Evolutionary conservation across 2,113 vertebrate species (phyloP).

Genomic region (Callospermophilus lateralis): DNA sequence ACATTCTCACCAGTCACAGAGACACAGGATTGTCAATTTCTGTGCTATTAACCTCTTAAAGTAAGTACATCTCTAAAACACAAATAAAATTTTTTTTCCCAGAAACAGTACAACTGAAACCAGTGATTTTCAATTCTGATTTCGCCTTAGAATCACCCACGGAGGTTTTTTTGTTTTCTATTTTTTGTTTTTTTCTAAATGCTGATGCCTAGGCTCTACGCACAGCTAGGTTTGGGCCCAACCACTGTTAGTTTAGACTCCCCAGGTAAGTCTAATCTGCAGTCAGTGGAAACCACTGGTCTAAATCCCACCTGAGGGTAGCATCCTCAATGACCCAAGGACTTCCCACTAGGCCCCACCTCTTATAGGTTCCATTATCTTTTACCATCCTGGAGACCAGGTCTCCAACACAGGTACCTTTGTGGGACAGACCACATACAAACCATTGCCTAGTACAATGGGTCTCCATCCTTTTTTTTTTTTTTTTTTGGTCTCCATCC

Average conservation of each 20-base stretch:
- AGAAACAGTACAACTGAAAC: neutral
- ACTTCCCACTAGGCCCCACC: neutral
- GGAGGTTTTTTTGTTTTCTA: neutral
- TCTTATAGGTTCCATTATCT: too few species aligned
- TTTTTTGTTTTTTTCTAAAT: neutral
- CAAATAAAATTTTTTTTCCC: conserved; percentile 47
- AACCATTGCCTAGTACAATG: neutral
- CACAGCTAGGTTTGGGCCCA: neutral
- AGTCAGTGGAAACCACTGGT: neutral
- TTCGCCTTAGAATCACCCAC: neutral
- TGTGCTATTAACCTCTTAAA: neutral
- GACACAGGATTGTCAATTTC: neutral
- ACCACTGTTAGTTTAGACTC: neutral
- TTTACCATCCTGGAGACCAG: neutral
- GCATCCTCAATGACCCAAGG: neutral
- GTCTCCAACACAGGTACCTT: too few species aligned
- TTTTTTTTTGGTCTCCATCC: neutral
- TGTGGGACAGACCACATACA: neutral
- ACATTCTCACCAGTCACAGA: neutral
- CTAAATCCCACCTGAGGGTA: neutral
- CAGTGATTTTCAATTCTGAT: neutral
- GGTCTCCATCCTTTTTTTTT: neutral
- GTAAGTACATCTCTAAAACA: conserved; percentile 16
- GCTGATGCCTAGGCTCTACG: neutral
- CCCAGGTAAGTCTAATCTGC: neutral